These are phyloP conservation scores for Entomyzon cyanotis DNA, from an alignment of 2,113 vertebrate species.

Conservation along the genomic window DNA sequence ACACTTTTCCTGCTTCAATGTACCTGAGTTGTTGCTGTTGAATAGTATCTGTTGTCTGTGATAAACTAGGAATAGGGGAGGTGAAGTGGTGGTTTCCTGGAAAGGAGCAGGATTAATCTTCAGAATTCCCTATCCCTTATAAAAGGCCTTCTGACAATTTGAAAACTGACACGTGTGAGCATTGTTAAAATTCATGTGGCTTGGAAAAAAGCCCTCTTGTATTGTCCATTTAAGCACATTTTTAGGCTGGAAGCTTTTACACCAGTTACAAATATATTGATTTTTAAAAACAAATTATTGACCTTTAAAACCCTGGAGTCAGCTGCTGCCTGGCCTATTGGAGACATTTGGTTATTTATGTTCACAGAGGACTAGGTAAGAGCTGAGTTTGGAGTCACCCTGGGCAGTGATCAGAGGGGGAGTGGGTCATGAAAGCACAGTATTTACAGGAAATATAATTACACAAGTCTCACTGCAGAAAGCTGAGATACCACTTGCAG, in stretches of 20 bases:
- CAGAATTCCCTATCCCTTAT: not conserved
- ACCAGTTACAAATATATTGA: slow-evolving; percentile 17
- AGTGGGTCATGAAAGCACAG: not conserved
- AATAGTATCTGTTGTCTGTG: not conserved
- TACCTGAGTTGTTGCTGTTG: not conserved
- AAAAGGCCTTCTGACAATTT: not conserved
- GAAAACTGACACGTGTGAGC: not conserved
- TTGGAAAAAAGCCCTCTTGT: not conserved
- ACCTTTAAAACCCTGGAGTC: slow-evolving; percentile 19
- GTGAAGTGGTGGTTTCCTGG: not conserved
- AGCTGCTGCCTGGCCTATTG: not conserved
- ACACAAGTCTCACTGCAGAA: not conserved
- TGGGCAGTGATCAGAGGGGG: not conserved
- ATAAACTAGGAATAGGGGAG: not conserved
- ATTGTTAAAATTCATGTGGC: not conserved
- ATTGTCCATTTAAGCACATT: not conserved
- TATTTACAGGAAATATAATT: not conserved
- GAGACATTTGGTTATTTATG: not conserved
- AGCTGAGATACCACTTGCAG: not conserved
- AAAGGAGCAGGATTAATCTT: slow-evolving; percentile 18
- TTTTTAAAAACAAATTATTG: slow-evolving; percentile 45
- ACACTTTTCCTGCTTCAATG: not conserved
- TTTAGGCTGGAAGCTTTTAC: slow-evolving; percentile 31
- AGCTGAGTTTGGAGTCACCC: not conserved
- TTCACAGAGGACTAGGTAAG: not conserved